Conservation (phyloP, 2,888 invertebrate species). For the Folsomia candida region DNA sequence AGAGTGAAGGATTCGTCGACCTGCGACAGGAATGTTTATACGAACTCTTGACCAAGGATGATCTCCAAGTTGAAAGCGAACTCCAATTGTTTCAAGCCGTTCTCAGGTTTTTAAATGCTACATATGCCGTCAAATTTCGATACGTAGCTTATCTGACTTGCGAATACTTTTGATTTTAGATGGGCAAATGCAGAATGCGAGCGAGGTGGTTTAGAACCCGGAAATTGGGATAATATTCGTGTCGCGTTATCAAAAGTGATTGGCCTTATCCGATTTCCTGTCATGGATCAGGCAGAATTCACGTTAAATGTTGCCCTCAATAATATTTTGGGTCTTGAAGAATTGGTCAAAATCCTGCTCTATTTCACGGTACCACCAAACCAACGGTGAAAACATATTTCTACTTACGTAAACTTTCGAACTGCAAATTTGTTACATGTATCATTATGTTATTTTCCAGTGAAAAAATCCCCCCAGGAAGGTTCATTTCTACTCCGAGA, state of each 20-base stretch:
- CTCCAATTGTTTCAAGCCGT: not conserved
- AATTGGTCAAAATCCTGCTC: conserved; percentile 4
- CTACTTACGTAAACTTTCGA: not conserved
- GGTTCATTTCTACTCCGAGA: not conserved
- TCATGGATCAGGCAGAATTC: not conserved
- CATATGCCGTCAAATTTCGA: too few relatives aligned
- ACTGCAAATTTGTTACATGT: too few relatives aligned
- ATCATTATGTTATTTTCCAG: conserved; percentile 7
- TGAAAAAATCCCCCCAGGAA: not conserved
- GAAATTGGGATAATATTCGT: not conserved
- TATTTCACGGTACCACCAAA: not conserved
- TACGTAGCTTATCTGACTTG: not conserved
- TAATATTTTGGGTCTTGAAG: not conserved
- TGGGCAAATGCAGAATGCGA: not conserved
- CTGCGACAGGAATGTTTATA: not conserved
- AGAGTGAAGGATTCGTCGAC: not conserved
- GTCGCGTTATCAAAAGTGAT: not conserved
- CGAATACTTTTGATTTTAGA: too few relatives aligned
- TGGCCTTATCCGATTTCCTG: conserved; percentile 1
- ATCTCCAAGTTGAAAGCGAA: not conserved
- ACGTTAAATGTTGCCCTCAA: not conserved
- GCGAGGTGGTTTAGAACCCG: not conserved
- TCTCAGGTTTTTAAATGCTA: not conserved
- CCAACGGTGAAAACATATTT: not conserved
- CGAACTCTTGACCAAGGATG: not conserved